Evolutionary conservation across 2,113 vertebrate genomes (phyloP).

Genomic region (Australoheros scitulus): DNA sequence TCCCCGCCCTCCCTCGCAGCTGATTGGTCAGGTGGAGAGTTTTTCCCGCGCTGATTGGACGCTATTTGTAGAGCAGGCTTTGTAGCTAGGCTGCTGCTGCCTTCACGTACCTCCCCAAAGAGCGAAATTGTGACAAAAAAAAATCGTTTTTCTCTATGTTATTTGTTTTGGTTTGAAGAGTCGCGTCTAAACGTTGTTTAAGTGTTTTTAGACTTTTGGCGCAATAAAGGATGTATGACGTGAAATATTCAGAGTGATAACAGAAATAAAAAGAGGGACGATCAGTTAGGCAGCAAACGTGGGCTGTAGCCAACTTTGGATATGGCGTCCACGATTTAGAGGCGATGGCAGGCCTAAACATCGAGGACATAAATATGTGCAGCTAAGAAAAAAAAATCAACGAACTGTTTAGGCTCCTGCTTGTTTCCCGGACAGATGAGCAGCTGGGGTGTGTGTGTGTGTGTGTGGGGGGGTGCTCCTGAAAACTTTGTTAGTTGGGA

Average conservation of each 20-base stretch:
- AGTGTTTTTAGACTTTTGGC: background rate
- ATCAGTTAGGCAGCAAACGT: background rate
- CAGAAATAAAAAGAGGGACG: background rate
- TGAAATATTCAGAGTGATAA: background rate
- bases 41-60: conserved; percentile 60
- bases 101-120: conserved; percentile 4
- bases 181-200: rapidly evolving
- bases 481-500: background rate
- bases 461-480: background rate
- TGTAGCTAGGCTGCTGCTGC: conserved; percentile 69
- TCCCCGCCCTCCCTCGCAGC: background rate
- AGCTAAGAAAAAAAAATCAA: background rate
- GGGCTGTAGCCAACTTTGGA: background rate
- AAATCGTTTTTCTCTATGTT: background rate
- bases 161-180: background rate
- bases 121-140: background rate
- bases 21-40: conserved; percentile 38
- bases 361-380: too few relatives aligned
- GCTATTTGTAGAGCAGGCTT: conserved; percentile 61
- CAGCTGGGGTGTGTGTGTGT: background rate
- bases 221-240: background rate
- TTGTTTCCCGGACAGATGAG: too few relatives aligned
- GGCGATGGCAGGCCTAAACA: too few relatives aligned
- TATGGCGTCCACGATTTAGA: too few relatives aligned
- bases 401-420: background rate